Base-by-base conservation (phyloP, 2,113 vertebrate genomes). In the Strix aluco region DNA sequence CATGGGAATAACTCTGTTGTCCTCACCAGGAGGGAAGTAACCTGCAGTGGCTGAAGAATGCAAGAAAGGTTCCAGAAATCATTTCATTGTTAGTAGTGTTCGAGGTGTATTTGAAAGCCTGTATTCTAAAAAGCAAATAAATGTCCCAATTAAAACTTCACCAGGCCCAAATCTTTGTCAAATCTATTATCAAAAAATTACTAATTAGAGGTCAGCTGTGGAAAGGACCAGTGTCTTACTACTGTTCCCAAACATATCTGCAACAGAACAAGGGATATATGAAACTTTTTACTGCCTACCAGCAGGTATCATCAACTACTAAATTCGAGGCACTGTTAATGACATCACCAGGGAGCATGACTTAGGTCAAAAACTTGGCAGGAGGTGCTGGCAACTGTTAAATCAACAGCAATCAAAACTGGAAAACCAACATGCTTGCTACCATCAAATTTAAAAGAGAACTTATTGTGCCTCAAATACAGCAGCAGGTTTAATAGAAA, bases 401-500 rank as follows among this genome's bases (percentile, higher is more conserved):
- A 98, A 97, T 97, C 97, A 98, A 98, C 96, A 98, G 93, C 88
- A 96, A 97, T 98, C 97, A 98, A 90, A 98, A 93, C 73, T 95
- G 93, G 94, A 98, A 97, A 97, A 96, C 96, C 93, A 98, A 96
- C 96, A 97, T 86, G 85, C 95, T 97, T 95, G 82, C 95, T 86
- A 95, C 95, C 96, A 94, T 97, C 96, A 97, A 86, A 96, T 97
- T 97, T 96, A 97, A 98, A 97, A 98, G 97, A 97, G 98, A 98
- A 93, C 96, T 98, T 97, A 98, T 91, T 98, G 97, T 98, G 90
- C 92, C 92, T 95, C 92, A 91, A 92, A 97, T 97, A 97, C 96
- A 98, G 97, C 97, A 97, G 97, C 97, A 96, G 91, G 81, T 97
- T 98, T 98, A 98, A 98, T 92, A 98, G 97, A 97, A 98, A 97